Base-by-base conservation (phyloP, 2,797 vertebrate genomes). In the Zenarchopterus dispar region DNA sequence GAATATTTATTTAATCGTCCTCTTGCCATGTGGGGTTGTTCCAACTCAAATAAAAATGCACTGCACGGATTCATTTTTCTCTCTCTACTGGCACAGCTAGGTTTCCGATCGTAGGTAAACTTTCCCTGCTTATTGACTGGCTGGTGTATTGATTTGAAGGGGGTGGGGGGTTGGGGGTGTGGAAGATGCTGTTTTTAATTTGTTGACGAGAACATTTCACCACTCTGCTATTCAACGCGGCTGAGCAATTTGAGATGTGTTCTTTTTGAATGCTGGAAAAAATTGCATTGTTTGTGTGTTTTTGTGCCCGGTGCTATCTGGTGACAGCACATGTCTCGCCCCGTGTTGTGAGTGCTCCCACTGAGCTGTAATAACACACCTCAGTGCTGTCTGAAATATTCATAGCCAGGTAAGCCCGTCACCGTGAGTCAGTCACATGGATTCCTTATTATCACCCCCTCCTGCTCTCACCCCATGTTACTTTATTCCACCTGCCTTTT, bases 301-400 rank as follows among this genome's bases (percentile, higher is more conserved):
- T 62, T 68, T 76, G 58, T 66, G 47, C 53, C 54, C 24, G 15
- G 78, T 49, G 70, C 81, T 87, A 83, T 88, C 86, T 83, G 60
- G 78, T 73, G 84, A 84, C 70, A 72, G 83, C 85, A 84, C 86
- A 88, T 81, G 82, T 85, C 81, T 64, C 59, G 73, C 80, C 84
- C 75, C 87, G 83, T 84, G 89, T 84, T 88, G 89, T 68, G 88
- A 86, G 80, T 68, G 73, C 76, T 85, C 86, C 85, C 76, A 77
- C 84, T 81, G 81, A 84, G 90, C 86, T 82, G 82, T 91, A 89
- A 92, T 91, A 92, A 91, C 89, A 90, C 88, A 91, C 84, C 88
- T 89, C 88, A 74, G 67, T 88, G 88, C 77, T 70, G 81, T 70
- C 85, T 92, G 90, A 93, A 92, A 92, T 91, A 92, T 92, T 93